These are phyloP conservation scores for Arvicanthis niloticus DNA, from an alignment of 2,113 vertebrate genomes.

Conservation along the genomic window DNA sequence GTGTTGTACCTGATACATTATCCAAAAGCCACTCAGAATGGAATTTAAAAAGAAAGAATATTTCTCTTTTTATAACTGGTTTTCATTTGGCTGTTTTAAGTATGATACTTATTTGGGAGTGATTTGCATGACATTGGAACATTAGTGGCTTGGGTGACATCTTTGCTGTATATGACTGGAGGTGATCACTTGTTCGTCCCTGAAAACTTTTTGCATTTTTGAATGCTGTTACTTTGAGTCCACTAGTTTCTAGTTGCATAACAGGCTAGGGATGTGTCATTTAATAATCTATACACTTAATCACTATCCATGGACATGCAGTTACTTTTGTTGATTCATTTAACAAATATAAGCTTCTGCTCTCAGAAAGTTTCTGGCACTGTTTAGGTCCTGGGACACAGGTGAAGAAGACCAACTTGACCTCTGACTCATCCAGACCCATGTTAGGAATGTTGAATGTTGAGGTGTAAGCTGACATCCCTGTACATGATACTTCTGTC, in stretches of 20 bases:
- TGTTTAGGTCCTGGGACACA: not conserved
- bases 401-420: not conserved
- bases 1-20: not conserved
- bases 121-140: not conserved
- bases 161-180: not conserved
- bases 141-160: not conserved
- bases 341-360: not conserved
- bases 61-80: not conserved
- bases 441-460: not conserved
- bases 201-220: not conserved
- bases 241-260: not conserved
- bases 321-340: conserved; percentile 19
- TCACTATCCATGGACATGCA: not conserved
- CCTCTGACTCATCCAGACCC: not conserved
- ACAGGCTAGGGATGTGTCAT: not conserved
- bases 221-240: not conserved
- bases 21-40: not conserved
- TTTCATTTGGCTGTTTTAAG: not conserved
- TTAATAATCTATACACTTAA: not conserved
- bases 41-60: not conserved
- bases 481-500: not conserved
- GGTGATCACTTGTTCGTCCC: not conserved
- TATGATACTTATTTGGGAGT: not conserved
- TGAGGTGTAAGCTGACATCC: not conserved
- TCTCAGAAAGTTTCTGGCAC: too few species aligned